phyloP scores from a whole-genome alignment of 2,888 invertebrate species.

The Mellilla xanthometata region DNA sequence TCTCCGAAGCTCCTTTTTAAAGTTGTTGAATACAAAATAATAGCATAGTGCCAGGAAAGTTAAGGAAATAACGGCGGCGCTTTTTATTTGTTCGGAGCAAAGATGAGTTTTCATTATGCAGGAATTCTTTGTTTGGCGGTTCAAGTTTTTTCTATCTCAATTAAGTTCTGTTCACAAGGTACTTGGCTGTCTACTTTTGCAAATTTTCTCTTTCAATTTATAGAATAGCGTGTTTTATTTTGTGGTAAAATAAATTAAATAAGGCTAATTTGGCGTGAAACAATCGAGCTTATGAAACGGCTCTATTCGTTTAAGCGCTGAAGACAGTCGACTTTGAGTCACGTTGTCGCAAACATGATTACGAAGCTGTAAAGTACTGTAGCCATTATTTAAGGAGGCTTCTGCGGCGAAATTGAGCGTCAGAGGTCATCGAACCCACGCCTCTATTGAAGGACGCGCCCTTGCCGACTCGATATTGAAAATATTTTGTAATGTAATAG shows the following conservation, averaged over 20 bases:
- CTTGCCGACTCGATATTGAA: slow-evolving; percentile 36
- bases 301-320: not conserved
- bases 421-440: slow-evolving; percentile 46
- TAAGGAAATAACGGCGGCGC: slow-evolving; percentile 29
- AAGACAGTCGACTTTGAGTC: slow-evolving; percentile 14
- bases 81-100: slow-evolving; percentile 28
- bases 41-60: slow-evolving; percentile 30
- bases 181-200: not conserved
- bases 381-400: slow-evolving; percentile 43
- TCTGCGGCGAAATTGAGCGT: slow-evolving; percentile 42
- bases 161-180: slow-evolving; percentile 1
- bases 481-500: slow-evolving; percentile 20
- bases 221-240: too few relatives aligned
- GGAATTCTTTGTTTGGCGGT: slow-evolving; percentile 27
- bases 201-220: too few relatives aligned
- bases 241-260: too few relatives aligned
- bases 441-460: slow-evolving; percentile 29
- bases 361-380: slow-evolving; percentile 34
- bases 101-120: slow-evolving; percentile 32
- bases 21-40: slow-evolving; percentile 48
- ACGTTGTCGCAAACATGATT: slow-evolving; percentile 41
- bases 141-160: slow-evolving; percentile 11
- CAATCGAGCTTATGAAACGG: not conserved
- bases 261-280: not conserved
- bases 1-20: slow-evolving; percentile 49